These are phyloP conservation scores for Pristionchus japonicus DNA, from an alignment of 2,888 invertebrate genomes.

Conservation along the genomic window DNA sequence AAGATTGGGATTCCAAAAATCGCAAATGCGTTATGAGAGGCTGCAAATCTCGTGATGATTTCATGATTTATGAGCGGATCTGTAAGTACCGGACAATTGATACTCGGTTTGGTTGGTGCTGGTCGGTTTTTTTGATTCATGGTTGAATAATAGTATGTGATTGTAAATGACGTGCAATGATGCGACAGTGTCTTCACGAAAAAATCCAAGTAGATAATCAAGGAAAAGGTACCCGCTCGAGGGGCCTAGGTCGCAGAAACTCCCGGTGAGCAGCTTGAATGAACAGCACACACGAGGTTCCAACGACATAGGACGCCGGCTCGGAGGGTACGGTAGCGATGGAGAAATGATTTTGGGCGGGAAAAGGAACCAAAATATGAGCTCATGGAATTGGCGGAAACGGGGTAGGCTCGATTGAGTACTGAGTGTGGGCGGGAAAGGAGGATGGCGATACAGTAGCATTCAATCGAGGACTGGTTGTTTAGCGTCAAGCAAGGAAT, in stretches of 20 bases:
- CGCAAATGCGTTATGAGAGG: not conserved
- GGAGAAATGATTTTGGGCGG: not conserved
- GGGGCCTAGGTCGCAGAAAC: slow-evolving; percentile 35
- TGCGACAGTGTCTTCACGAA: too few relatives aligned
- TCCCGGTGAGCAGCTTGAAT: slow-evolving; percentile 6
- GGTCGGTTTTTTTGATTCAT: too few relatives aligned
- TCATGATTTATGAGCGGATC: not conserved
- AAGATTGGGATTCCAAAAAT: not conserved
- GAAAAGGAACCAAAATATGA: too few relatives aligned
- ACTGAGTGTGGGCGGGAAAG: not conserved
- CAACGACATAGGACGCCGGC: not conserved
- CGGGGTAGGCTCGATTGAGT: not conserved
- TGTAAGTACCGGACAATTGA: too few relatives aligned
- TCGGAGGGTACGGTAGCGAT: not conserved
- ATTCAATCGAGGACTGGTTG: too few relatives aligned
- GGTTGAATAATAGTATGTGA: too few relatives aligned
- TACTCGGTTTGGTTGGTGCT: too few relatives aligned
- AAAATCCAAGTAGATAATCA: too few relatives aligned
- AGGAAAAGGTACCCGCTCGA: not conserved
- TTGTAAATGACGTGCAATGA: too few relatives aligned
- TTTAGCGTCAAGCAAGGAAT: too few relatives aligned
- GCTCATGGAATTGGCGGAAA: too few relatives aligned
- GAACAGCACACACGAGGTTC: not conserved
- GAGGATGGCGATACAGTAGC: too few relatives aligned
- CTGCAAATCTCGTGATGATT: not conserved